Base-by-base conservation (phyloP, 1,140 invertebrate genomes). In the Drosophila kikkawai region DNA sequence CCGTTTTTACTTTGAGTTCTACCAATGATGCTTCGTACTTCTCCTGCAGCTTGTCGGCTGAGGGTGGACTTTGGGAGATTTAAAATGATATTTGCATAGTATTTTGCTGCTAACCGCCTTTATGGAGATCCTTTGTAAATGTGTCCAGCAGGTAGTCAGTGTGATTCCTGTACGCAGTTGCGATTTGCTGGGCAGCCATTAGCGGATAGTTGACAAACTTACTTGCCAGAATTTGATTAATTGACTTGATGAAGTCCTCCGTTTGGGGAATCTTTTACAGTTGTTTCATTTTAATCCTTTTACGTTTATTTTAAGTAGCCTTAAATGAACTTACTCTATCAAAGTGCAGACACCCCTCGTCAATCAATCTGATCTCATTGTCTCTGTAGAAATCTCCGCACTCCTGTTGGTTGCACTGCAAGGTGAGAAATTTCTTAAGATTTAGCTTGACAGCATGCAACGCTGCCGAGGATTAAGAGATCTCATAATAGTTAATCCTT, bases 331-430 rank as follows among this genome's bases (percentile, higher is more conserved):
- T 45, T 39, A 75, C 75, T 9, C 3, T 45, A 9, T 78, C 57
- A n/a, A 57, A 78, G 11, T 75, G 63, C 32, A 75, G 7, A 36
- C 75, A 78, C 8, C 63, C 75, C 44, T 29, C 26, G 37, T 78
- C 75, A 7, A 78, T 32, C 12, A 41, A 17, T 1, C 7, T 12
- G 7, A 78, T 75, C 9, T 55, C n/a, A 48, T 75, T 11, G 2
- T 32, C 5, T 2, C 17, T n/a, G 39, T 60, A 67, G n/a, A 75
- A 78, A 9, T 68, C 17, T 7, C 34, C 12, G 17, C 75, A 78
- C 37, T 57, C 48, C 11, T 22, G 6, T 7, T 34, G n/a, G 0
- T 17, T 15, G 41, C 71, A 78, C 1, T 61, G 2, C 7, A 19
- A n/a, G 11, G 15, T 73, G 6, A 77, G 56, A 12, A 41, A 19